Conservation (phyloP, 92 coral and sea anemone genomes). For the Epizoanthus scotinus region DNA sequence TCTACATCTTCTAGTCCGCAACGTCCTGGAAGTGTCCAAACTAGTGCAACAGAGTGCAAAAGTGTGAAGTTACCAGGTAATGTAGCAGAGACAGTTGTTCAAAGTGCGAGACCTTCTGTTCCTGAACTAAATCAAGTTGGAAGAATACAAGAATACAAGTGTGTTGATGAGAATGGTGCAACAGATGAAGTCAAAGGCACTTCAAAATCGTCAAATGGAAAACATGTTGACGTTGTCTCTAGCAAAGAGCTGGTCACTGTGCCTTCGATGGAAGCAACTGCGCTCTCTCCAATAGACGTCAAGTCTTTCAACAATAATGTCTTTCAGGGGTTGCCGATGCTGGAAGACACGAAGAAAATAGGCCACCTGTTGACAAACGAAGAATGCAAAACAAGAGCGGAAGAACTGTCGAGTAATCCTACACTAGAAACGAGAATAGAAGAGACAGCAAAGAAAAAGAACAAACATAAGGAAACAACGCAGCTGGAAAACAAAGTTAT, state of each 20-base stretch:
- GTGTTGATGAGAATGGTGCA: background rate
- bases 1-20: background rate
- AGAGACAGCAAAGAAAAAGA: conserved; percentile 2
- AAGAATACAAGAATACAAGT: background rate
- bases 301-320: too few species aligned
- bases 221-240: too few species aligned
- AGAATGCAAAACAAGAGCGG: background rate
- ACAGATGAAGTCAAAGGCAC: too few species aligned
- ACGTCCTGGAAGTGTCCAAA: background rate
- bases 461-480: background rate
- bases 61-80: background rate
- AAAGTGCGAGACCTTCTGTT: background rate
- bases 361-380: too few species aligned
- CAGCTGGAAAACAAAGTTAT: background rate
- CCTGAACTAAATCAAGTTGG: background rate
- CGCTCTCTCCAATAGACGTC: too few species aligned
- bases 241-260: too few species aligned
- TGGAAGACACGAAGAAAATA: too few species aligned
- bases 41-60: background rate
- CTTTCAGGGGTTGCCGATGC: too few species aligned
- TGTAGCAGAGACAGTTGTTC: background rate
- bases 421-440: background rate
- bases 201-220: too few species aligned
- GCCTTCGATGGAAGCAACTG: too few species aligned
- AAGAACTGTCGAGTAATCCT: background rate